Base-by-base conservation (phyloP, 2,888 invertebrate genomes). In the Eubasilissa splendida region DNA sequence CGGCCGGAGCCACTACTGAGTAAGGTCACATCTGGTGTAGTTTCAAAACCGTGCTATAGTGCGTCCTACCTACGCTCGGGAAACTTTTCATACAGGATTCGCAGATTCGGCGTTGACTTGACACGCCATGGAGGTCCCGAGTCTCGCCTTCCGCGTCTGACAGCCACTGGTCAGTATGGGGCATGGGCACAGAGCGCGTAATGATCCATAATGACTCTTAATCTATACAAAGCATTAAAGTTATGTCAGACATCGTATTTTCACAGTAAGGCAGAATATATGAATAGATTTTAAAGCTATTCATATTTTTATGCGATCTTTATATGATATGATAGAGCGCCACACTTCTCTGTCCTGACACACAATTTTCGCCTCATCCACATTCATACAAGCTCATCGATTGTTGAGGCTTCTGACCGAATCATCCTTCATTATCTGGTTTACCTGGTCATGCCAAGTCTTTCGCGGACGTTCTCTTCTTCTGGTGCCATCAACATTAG, bases 201-300 rank as follows among this genome's bases (percentile, higher is more conserved):
- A 63, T 33, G 63, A 63, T 63, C 63, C 31, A 63, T 63, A 63
- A 63, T 63, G 33, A 63, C 11, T 63, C 42, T 63, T 63, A 63
- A 63, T 63, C 63, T 33, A 63, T 63, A 63, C 33, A 33, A 63
- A 63, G 10, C 63, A 33, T 33, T 42, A 42, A 42, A 42, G 42
- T 42, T 7, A 42, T 33, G 63, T 63, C 42, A 12, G 33, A 63
- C 42, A 63, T 63, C 63, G 33, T 11, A 63, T 63, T 63, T 33
- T 63, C 63, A 63, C 31, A 31, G 31, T 11, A 63, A 4, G 22
- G 60, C 10, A n/a, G 33, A 11, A 31, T 11, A 10, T 63, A 33
- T 12, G 12, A 11, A 33, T 63, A 33, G 63, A 12, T 63, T 42
- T 42, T 2, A 42, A 42, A 5, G 42, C 42, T 42, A 42, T 7